Percentiles rank a stretch among this genome's conserved stretches.
phyloP scores from a whole-genome alignment of 2,113 vertebrate species.

The Axis porcinus region DNA sequence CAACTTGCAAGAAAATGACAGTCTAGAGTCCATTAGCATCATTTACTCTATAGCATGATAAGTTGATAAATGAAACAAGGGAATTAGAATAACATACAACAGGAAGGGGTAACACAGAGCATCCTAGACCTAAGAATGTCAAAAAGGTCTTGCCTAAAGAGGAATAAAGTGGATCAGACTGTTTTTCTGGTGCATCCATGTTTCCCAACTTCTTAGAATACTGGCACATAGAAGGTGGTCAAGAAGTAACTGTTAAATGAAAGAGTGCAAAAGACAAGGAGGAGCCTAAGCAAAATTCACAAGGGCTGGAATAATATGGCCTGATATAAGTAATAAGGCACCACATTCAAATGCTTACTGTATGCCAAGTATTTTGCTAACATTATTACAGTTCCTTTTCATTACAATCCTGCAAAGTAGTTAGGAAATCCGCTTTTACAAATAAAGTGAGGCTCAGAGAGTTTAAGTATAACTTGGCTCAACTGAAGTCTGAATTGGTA shows the following conservation, averaged over 20 bases:
- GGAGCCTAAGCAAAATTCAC: neutral
- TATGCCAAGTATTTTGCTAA: neutral
- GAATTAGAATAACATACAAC: neutral
- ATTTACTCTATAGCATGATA: neutral
- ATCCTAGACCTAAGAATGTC: neutral
- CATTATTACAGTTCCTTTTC: neutral
- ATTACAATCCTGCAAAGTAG: neutral
- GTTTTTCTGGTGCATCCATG: neutral
- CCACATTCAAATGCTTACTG: neutral
- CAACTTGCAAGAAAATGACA: constrained; percentile 18
- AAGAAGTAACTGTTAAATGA: neutral
- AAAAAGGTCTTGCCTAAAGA: neutral
- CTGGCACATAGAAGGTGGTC: neutral
- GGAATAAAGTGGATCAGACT: neutral
- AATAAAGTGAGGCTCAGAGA: neutral
- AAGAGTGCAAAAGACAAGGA: neutral
- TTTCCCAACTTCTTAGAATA: neutral
- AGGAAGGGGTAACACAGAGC: neutral
- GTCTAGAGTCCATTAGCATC: neutral
- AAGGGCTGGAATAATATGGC: neutral
- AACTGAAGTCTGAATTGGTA: neutral
- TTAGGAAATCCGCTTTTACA: neutral
- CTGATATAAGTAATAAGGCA: neutral
- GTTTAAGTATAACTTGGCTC: neutral
- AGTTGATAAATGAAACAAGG: neutral